phyloP scores from a whole-genome alignment of 2,113 vertebrate species.

The Stigmatopora nigra region DNA sequence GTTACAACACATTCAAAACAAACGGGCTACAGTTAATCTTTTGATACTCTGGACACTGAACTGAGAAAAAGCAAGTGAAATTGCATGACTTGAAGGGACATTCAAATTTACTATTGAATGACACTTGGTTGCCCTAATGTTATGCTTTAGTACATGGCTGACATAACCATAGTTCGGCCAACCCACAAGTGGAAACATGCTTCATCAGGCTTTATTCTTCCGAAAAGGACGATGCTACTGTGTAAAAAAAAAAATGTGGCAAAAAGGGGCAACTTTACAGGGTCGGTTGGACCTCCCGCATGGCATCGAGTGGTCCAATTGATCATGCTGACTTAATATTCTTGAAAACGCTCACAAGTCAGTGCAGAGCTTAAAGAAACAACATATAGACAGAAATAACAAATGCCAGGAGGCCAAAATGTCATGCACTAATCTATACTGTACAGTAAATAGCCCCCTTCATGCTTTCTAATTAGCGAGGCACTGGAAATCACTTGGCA shows the following conservation, averaged over 20 bases:
- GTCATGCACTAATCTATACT: constrained; percentile 2
- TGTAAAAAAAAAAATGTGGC: neutral
- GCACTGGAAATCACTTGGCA: constrained; percentile 12
- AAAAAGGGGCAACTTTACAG: neutral
- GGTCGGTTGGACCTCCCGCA: neutral
- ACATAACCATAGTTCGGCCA: neutral
- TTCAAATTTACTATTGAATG: neutral
- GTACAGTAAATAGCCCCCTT: constrained; percentile 6
- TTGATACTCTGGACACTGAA: neutral
- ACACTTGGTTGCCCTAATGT: neutral
- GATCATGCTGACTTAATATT: neutral
- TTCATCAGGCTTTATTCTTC: too few relatives aligned
- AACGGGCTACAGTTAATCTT: neutral
- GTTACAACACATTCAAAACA: neutral
- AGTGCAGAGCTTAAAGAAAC: neutral
- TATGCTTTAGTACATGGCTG: neutral
- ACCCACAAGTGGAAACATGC: too few relatives aligned
- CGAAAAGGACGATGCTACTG: too few relatives aligned
- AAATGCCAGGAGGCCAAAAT: neutral
- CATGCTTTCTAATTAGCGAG: constrained; percentile 9
- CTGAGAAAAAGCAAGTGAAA: neutral
- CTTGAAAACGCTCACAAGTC: neutral
- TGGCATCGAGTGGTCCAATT: neutral
- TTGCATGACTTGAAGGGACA: neutral
- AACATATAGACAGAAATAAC: neutral